Evolutionary conservation across 2,113 vertebrate genomes (phyloP).

Genomic region (Phasianus colchicus): DNA sequence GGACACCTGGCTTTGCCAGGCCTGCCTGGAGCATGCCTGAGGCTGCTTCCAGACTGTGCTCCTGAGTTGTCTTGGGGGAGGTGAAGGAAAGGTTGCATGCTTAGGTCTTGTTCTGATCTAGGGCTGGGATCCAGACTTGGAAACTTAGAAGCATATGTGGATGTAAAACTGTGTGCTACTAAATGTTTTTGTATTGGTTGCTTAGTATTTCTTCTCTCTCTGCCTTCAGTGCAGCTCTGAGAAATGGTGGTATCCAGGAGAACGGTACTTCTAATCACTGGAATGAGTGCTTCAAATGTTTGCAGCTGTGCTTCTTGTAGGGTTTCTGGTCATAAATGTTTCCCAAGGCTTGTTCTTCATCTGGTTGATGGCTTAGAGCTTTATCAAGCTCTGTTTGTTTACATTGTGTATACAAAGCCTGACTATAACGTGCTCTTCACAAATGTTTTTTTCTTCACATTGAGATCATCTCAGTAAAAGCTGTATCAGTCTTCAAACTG

Average conservation of each 20-base stretch:
- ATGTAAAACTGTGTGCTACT: neutral
- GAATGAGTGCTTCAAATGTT: neutral
- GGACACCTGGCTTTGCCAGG: neutral
- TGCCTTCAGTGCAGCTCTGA: neutral
- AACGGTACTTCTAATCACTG: neutral
- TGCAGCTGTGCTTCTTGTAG: constrained; percentile 19
- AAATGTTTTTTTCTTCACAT: neutral
- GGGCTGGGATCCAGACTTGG: neutral
- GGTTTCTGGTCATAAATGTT: neutral
- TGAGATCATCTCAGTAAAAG: neutral
- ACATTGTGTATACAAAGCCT: neutral
- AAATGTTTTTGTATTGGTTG: neutral
- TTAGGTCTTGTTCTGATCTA: neutral
- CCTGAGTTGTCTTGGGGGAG: neutral
- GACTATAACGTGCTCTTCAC: neutral
- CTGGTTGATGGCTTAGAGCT: constrained; percentile 26
- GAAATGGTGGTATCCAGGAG: neutral
- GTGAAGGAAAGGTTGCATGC: neutral
- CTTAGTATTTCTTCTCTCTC: neutral
- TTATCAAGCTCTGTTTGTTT: constrained; percentile 42
- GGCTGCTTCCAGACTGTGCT: neutral
- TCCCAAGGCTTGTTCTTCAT: constrained; percentile 4
- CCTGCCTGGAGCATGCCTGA: neutral
- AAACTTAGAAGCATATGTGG: rapidly evolving
- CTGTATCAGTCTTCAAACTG: neutral